phyloP scores from a whole-genome alignment of 2,797 vertebrate species.

The Novumbra hubbsi region DNA sequence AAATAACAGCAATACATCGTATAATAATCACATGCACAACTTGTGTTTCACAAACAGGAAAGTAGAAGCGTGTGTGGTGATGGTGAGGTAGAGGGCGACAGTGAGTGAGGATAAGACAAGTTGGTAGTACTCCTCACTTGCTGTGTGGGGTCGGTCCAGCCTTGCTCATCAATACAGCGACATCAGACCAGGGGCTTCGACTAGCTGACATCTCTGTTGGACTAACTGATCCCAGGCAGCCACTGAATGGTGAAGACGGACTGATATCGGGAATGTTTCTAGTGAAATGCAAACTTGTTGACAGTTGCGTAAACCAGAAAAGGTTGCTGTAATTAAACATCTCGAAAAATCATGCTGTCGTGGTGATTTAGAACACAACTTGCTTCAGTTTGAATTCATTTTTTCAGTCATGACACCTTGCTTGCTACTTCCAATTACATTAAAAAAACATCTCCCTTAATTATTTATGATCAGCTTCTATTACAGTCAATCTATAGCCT shows the following conservation, averaged over 20 bases:
- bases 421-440: neutral
- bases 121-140: neutral
- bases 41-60: neutral
- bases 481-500: neutral
- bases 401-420: neutral
- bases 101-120: neutral
- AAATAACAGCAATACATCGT: neutral
- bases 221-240: neutral
- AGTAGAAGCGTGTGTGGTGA: neutral
- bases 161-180: neutral
- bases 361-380: neutral
- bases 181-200: neutral
- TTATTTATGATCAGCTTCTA: neutral
- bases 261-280: neutral
- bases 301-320: neutral
- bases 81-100: constrained; percentile 8
- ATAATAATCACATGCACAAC: constrained; percentile 6
- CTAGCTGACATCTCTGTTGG: neutral
- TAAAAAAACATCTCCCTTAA: neutral
- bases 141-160: neutral
- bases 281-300: neutral
- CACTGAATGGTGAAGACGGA: neutral
- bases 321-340: neutral
- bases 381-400: neutral
- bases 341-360: neutral